Evolutionary conservation across 2,113 vertebrate species (phyloP), one percentile per base, ranked within the genome.

Genomic region (Tenebrosternarchus preto): DNA sequence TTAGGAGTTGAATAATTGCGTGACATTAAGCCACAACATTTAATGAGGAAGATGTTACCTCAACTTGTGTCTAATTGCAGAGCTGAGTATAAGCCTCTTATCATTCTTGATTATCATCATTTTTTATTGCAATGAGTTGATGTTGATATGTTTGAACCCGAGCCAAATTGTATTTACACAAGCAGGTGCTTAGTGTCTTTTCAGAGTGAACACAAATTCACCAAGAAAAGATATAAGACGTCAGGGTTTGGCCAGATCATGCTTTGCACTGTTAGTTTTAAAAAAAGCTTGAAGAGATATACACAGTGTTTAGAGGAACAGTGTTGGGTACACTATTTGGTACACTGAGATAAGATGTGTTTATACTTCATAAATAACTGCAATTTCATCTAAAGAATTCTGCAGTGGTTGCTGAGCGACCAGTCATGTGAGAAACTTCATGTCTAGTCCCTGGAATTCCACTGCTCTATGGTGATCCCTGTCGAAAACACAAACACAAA

Each of bases 1-100:
- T 72, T 86, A 78, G 61, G 57, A 77, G 67, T 83, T 74, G 80
- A 82, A 68, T 86, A 88, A 87, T 85, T 85, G 79, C 78, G 25
- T 43, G 15, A 74, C 77, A 82, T 76, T 77, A 80, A 74, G 55
- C 46, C 19, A 33, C 67, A 77, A 78, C 56, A 73, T 78, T 84
- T 83, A 82, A 80, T 25, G 76, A 57, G 31, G 61, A 67, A 66
- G 78, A 66, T 80, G 29, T n/a, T 60, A 69, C 69, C 39, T 85
- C 61, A 74, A 78, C 84, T 77, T 12, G 25, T 22, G 61, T 70
- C 24, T 80, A 85, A 85, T 75, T 84, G 73, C 69, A 77, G 46
- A 75, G 39, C 24, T 17, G 63, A 25, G 60, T 68, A 72, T 46
- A 66, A 36, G 69, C 67, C 80, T 68, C 69, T 82, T 68, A 64